These are phyloP conservation scores for Drosophila truncata DNA, from an alignment of 1,140 invertebrate genomes.

Conservation along the genomic window DNA sequence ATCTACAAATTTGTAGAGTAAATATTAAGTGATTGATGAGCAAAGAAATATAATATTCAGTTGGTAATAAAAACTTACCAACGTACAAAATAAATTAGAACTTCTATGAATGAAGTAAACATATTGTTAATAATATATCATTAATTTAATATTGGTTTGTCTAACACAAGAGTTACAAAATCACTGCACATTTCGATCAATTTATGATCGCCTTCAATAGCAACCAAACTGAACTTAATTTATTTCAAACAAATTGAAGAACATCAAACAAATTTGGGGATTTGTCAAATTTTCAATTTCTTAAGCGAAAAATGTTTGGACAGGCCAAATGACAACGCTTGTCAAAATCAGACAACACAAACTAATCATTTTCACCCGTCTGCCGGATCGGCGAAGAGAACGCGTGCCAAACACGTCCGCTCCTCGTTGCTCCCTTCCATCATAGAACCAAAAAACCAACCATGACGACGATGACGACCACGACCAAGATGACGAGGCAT, in stretches of 20 bases:
- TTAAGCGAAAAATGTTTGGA: slow-evolving; percentile 76
- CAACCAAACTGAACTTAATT: slow-evolving; percentile 8
- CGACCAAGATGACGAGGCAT: slow-evolving; percentile 36
- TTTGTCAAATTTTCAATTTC: slow-evolving; percentile 73
- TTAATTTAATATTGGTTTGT: not conserved
- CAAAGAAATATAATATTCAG: not conserved
- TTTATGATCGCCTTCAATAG: not conserved
- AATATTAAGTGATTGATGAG: not conserved
- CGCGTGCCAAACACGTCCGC: slow-evolving; percentile 68
- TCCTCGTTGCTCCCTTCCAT: slow-evolving; percentile 2
- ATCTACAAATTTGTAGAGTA: not conserved
- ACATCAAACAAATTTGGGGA: slow-evolving; percentile 50
- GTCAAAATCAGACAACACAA: slow-evolving; percentile 77
- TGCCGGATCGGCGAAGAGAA: slow-evolving; percentile 54
- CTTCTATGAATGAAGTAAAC: no score
- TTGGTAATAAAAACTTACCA: not conserved
- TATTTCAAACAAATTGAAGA: slow-evolving; percentile 29
- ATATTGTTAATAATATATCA: not conserved
- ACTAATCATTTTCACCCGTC: slow-evolving; percentile 72
- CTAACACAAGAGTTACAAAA: no score
- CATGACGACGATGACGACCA: slow-evolving; percentile 52
- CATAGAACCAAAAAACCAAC: slow-evolving; percentile 24
- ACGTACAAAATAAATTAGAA: not conserved
- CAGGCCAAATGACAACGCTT: slow-evolving; percentile 77
- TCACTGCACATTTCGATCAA: not conserved